Evolutionary conservation across 2,888 invertebrate genomes (phyloP), one percentile per base, ranked within the genome.

Genomic region (Theretra japonica): DNA sequence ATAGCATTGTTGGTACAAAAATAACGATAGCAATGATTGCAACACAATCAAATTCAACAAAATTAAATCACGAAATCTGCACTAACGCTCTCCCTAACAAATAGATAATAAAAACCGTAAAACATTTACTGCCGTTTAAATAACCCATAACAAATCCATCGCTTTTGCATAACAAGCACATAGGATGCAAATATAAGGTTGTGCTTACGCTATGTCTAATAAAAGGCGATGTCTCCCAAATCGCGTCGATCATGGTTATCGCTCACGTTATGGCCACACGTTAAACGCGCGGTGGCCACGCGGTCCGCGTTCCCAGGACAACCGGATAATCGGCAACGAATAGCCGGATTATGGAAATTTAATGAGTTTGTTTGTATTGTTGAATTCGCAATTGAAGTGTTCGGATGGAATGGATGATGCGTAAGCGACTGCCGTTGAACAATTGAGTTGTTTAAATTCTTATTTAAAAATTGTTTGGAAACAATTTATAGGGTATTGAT

Each of bases 151-250:
- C 25, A 33, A 60, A 60, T 23, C 65, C 48, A 41, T 65, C 33
- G 17, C 23, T 58, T 60, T 60, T 60, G 60, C 30, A 30, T 33
- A 33, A 60, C 33, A n/a, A n/a, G 25, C 25, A 23, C 19, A 53
- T 53, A 33, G 48, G 65, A 65, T 65, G 65, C 65, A 65, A 65
- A 65, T 58, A 48, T 65, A 65, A 65, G 65, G 41, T 65, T 65
- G 41, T 65, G 65, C 65, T 65, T 48, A 65, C 65, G 41, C 41
- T 23, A 41, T 28, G 41, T 65, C 23, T 41, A 65, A 65, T 23
- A n/a, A n/a, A n/a, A 17, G 53, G 17, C 53, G 53, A 23, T 41
- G 65, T 65, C 15, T 17, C 41, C 41, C 41, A 41, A 33, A n/a
- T 48, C 41, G 48, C 48, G 48, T 65, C 41, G 41, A 65, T 65